A percentile compares a stretch with the other conserved stretches of the same genome.
Conservation (phyloP, 2,888 invertebrate genomes). For the Acleris literana region DNA sequence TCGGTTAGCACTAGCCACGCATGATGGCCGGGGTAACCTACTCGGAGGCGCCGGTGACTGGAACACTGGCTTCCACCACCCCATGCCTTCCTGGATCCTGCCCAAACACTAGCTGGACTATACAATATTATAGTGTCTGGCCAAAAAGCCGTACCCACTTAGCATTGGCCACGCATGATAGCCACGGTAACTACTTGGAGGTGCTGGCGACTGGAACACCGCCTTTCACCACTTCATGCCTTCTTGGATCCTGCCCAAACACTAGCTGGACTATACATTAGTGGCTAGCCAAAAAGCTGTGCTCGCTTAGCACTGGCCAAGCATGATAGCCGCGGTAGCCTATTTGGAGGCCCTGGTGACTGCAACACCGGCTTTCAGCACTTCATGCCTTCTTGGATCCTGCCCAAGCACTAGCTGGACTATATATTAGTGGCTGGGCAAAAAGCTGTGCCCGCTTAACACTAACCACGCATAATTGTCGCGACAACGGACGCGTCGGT, state of each 20-base stretch:
- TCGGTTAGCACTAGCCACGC: conserved; percentile 93
- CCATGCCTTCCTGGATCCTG: conserved; percentile 71
- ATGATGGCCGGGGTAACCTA: conserved; percentile 94
- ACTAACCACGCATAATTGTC: conserved; percentile 94
- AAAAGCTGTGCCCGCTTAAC: conserved; percentile 86
- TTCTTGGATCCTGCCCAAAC: conserved; percentile 80
- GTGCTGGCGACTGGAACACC: conserved; percentile 89
- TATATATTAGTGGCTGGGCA: conserved; percentile 84
- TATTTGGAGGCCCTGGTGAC: conserved; percentile 94
- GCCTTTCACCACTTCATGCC: conserved; percentile 65
- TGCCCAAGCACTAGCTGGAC: conserved; percentile 65
- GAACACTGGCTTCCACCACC: conserved; percentile 64
- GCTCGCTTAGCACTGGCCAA: conserved; percentile 92
- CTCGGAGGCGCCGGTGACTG: conserved; percentile 94
- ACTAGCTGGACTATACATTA: conserved; percentile 44
- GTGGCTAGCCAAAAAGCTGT: conserved; percentile 86
- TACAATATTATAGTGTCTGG: conserved; percentile 85
- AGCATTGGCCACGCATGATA: conserved; percentile 94
- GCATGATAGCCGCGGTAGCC: conserved; percentile 94
- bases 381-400: conserved; percentile 69
- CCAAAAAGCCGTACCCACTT: conserved; percentile 86
- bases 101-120: too few species aligned
- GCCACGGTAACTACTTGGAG: conserved; percentile 93
- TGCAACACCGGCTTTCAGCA: conserved; percentile 69
- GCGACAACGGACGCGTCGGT: conserved; percentile 94